These are phyloP conservation scores for Crambe crambe DNA, from an alignment of 37 sponge, comb jelly and placozoan species.

Conservation along the genomic window DNA sequence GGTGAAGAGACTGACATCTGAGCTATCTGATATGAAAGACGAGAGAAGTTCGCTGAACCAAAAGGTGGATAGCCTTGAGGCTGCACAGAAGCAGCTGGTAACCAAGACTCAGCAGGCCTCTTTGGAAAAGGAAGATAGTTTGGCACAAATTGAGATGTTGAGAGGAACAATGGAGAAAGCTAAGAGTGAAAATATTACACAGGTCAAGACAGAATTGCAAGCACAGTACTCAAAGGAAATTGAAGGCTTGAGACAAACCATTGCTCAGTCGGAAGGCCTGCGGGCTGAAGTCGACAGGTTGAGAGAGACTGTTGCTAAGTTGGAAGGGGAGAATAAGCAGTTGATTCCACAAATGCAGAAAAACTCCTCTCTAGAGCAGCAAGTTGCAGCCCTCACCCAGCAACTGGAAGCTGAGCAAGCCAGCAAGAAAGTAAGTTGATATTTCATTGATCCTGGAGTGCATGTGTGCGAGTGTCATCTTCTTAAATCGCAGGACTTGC, in stretches of 20 bases:
- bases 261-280: background rate
- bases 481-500: background rate
- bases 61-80: background rate
- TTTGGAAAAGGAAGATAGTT: background rate
- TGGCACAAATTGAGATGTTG: background rate
- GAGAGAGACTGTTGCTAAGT: background rate
- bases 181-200: background rate
- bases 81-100: background rate
- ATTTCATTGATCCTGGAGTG: background rate
- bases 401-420: constrained; percentile 6
- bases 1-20: background rate
- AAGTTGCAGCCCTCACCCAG: background rate
- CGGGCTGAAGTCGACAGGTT: background rate
- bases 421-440: constrained; percentile 12
- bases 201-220: background rate
- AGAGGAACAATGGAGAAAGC: background rate
- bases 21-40: background rate
- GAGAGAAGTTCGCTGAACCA: background rate
- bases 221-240: background rate
- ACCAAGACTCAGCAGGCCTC: constrained; percentile 3
- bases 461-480: background rate
- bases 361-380: background rate
- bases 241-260: background rate
- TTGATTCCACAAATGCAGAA: constrained; percentile 4
- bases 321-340: background rate